Percentiles rank a stretch among this genome's conserved stretches.
These are phyloP conservation scores for Actinernus sp. DNA, from an alignment of 92 coral and sea anemone genomes.

Conservation along the genomic window DNA sequence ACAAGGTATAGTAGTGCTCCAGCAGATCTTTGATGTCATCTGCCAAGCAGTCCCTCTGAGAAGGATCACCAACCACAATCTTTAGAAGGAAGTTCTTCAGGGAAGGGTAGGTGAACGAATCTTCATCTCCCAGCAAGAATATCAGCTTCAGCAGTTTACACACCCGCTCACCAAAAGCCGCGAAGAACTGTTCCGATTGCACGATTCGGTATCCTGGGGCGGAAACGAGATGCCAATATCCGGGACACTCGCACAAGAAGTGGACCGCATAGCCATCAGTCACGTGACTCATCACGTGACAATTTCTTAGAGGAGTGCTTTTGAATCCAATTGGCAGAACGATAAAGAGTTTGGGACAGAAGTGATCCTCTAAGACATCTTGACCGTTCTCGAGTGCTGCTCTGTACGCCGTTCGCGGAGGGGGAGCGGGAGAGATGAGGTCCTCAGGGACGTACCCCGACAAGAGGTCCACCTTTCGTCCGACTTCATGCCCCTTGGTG, in stretches of 20 bases:
- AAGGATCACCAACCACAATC: constrained; percentile 48
- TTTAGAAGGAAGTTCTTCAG: constrained; percentile 44
- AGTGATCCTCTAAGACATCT: constrained; percentile 59
- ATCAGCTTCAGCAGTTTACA: constrained; percentile 77
- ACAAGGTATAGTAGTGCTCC: constrained; percentile 73
- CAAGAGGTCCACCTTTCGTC: constrained; percentile 52
- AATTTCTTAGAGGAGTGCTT: constrained; percentile 64
- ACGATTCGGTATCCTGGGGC: constrained; percentile 83
- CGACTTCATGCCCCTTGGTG: constrained; percentile 75
- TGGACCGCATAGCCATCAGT: constrained; percentile 85
- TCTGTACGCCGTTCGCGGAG: constrained; percentile 1
- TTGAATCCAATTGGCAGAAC: constrained; percentile 86
- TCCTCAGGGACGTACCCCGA: constrained; percentile 52
- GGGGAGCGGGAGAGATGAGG: constrained; percentile 2
- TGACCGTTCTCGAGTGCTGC: constrained; percentile 45
- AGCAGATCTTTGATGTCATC: constrained; percentile 73
- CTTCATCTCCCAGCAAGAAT: constrained; percentile 64
- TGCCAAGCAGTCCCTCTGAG: constrained; percentile 40
- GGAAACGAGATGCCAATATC: constrained; percentile 82
- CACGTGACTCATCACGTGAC: constrained; percentile 72
- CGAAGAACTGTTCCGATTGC: constrained; percentile 59
- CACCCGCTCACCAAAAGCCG: constrained; percentile 71
- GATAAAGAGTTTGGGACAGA: constrained; percentile 77
- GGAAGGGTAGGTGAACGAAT: constrained; percentile 28
- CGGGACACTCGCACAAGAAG: constrained; percentile 91